phyloP scores from a whole-genome alignment of 2,113 vertebrate genomes.

The Potamarius usumacintae region DNA sequence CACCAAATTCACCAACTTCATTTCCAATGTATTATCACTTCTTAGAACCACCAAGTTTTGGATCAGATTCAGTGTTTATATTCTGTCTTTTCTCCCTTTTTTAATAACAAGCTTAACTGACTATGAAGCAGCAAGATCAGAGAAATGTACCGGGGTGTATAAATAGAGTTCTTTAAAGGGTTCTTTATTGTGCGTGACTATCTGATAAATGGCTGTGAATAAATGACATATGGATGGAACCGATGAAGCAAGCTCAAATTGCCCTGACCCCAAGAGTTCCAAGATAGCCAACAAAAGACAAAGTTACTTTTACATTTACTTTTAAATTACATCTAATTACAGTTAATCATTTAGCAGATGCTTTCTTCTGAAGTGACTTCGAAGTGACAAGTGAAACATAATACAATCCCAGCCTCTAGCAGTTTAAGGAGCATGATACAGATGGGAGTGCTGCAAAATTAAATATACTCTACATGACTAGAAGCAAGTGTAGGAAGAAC shows the following conservation, averaged over 20 bases:
- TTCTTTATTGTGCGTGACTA: neutral
- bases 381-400: neutral
- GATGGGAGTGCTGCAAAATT: neutral
- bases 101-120: neutral
- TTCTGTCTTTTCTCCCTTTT: neutral
- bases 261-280: neutral
- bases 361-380: neutral
- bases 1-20: neutral
- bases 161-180: neutral
- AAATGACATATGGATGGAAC: neutral
- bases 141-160: neutral
- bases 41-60: neutral
- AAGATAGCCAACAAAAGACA: neutral
- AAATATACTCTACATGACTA: conserved; percentile 5
- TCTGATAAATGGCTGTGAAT: neutral
- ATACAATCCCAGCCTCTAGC: conserved; percentile 8
- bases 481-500: neutral
- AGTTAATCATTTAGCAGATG: conserved; percentile 17
- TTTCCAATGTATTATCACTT: neutral
- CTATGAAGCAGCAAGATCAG: neutral
- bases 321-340: conserved; percentile 1
- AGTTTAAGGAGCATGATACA: neutral
- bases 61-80: neutral
- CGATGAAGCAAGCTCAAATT: neutral
- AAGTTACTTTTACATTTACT: conserved; percentile 20